Evolutionary conservation across 1,140 invertebrate genomes (phyloP).

Genomic region (Bombus waltoni): DNA sequence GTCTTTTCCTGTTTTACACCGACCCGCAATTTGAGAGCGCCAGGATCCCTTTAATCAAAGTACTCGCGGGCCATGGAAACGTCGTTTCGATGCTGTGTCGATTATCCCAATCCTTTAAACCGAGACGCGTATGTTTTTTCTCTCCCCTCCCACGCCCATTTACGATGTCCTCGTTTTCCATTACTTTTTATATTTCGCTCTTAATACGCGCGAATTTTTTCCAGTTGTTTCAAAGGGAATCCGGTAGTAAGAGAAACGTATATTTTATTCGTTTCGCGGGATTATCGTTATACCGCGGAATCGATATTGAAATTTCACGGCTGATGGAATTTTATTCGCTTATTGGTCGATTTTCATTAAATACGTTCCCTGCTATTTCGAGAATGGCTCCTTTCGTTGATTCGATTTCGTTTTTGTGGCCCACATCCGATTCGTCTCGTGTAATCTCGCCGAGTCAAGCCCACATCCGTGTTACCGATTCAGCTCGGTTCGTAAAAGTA

Average conservation of each 20-base stretch:
- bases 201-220: neutral
- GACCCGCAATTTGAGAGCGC: conserved; percentile 28
- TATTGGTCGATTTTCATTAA: too few relatives aligned
- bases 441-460: neutral
- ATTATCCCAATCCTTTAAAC: conserved; percentile 48
- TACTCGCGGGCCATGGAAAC: conserved; percentile 30
- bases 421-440: conserved; percentile 18
- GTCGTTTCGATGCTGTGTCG: conserved; percentile 29
- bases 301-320: conserved; percentile 1
- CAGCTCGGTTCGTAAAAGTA: neutral
- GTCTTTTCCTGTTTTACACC: conserved; percentile 12
- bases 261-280: neutral
- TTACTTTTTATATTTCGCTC: neutral
- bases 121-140: neutral
- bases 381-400: neutral
- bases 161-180: neutral
- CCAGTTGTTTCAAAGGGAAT: neutral
- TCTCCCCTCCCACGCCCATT: neutral
- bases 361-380: neutral
- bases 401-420: neutral
- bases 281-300: neutral
- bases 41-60: conserved; percentile 42
- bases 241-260: neutral
- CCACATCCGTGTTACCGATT: conserved; percentile 3
- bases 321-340: neutral